phyloP scores from a whole-genome alignment of 2,797 vertebrate species.

The Oreochromis grahami region DNA sequence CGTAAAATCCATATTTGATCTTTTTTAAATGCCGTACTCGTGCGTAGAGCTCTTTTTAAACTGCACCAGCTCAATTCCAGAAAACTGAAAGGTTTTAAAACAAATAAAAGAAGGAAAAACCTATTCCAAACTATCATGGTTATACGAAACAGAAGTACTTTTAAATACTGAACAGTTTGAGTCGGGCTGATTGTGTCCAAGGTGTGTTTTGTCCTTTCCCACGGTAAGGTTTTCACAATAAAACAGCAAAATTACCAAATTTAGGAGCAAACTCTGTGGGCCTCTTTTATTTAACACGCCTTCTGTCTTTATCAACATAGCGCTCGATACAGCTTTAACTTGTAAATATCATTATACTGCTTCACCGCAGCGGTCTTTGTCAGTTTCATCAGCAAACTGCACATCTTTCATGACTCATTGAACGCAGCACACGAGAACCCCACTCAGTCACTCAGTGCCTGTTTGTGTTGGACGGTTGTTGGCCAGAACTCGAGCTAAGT shows the following conservation, averaged over 20 bases:
- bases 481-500: neutral
- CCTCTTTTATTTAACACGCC: neutral
- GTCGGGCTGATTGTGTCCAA: neutral
- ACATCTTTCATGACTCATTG: neutral
- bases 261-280: neutral
- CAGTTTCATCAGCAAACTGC: neutral
- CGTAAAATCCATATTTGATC: slow-evolving; percentile 45
- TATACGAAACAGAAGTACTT: neutral
- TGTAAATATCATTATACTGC: neutral
- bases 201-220: neutral
- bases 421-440: slow-evolving; percentile 4
- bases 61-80: slow-evolving; percentile 51
- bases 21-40: neutral
- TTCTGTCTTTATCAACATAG: neutral
- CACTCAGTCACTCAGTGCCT: neutral
- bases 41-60: slow-evolving; percentile 3
- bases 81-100: neutral
- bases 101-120: neutral
- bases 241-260: neutral
- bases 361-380: neutral
- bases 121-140: neutral
- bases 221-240: neutral
- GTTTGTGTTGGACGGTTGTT: neutral
- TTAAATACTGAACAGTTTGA: slow-evolving; percentile 9
- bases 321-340: neutral